A percentile compares a stretch with the other conserved stretches of the same genome.
These are phyloP conservation scores for Bovichtus diacanthus DNA, from an alignment of 2,797 vertebrate genomes.

Conservation along the genomic window DNA sequence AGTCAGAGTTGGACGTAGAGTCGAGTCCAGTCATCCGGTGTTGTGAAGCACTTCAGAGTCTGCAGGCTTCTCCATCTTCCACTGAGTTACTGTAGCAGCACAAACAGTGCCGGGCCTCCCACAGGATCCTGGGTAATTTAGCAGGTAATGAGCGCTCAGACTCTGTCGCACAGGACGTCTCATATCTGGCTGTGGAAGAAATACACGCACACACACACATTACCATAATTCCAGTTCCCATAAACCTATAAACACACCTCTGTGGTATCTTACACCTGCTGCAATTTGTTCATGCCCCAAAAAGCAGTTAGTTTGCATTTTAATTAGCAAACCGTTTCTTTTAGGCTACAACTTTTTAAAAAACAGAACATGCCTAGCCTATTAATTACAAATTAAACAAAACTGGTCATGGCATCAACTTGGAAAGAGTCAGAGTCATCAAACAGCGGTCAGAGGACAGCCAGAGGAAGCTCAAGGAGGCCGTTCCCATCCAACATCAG, in stretches of 20 bases:
- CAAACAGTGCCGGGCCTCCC: conserved; percentile 45
- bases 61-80: conserved; percentile 1
- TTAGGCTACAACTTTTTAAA: background rate
- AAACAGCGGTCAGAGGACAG: background rate
- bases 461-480: background rate
- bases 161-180: conserved; percentile 18
- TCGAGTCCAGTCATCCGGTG: conserved; percentile 10
- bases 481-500: background rate
- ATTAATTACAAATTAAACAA: background rate
- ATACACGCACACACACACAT: background rate
- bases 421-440: background rate
- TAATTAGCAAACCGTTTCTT: conserved; percentile 15
- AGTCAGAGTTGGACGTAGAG: background rate
- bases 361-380: background rate
- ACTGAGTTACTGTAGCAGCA: conserved; percentile 9
- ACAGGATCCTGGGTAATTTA: conserved; percentile 60
- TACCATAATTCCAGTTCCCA: conserved; percentile 17
- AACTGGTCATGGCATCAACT: background rate
- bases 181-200: conserved; percentile 19
- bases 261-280: conserved; percentile 25
- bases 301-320: conserved; percentile 24
- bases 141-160: conserved; percentile 52
- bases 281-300: conserved; percentile 4
- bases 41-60: conserved; percentile 9
- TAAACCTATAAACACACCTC: conserved; percentile 22